Conservation (phyloP, 2,113 vertebrate genomes). For the Paralichthys olivaceus region DNA sequence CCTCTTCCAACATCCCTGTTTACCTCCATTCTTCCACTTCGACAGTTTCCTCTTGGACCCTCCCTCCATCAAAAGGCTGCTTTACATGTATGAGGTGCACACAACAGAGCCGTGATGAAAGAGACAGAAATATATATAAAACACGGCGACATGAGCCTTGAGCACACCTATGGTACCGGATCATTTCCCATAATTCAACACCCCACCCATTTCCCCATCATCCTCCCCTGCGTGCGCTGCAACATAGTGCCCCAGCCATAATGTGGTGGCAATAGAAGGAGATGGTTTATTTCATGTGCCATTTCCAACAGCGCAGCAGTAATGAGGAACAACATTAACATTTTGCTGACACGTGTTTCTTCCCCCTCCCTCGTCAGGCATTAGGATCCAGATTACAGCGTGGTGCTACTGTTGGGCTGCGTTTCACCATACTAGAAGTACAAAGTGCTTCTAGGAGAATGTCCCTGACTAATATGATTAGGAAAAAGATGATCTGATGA, state of each 20-base stretch:
- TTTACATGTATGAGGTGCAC: slow-evolving; percentile 64
- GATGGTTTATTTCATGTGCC: slow-evolving; percentile 73
- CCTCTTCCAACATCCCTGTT: slow-evolving; percentile 4
- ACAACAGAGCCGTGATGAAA: slow-evolving; percentile 63
- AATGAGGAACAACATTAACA: slow-evolving; percentile 80
- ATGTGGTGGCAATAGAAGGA: slow-evolving; percentile 40
- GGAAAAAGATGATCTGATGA: background rate
- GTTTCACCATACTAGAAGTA: slow-evolving; percentile 24
- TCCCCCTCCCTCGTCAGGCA: slow-evolving; percentile 29
- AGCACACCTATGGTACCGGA: slow-evolving; percentile 52
- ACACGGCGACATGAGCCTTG: slow-evolving; percentile 53
- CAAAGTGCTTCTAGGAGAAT: background rate
- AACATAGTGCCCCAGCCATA: slow-evolving; percentile 35
- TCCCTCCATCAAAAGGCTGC: slow-evolving; percentile 51
- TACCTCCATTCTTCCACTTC: slow-evolving; percentile 32
- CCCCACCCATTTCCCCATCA: slow-evolving; percentile 1
- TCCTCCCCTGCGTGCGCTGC: background rate
- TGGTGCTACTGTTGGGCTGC: slow-evolving; percentile 23
- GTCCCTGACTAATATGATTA: background rate
- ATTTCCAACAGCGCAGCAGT: slow-evolving; percentile 65
- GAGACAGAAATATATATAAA: slow-evolving; percentile 67
- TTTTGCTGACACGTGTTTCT: slow-evolving; percentile 76
- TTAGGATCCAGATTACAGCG: slow-evolving; percentile 40
- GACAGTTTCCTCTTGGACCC: slow-evolving; percentile 21
- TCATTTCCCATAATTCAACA: slow-evolving; percentile 61